Conservation (phyloP, 2,113 vertebrate species). For the Hyaena hyaena region DNA sequence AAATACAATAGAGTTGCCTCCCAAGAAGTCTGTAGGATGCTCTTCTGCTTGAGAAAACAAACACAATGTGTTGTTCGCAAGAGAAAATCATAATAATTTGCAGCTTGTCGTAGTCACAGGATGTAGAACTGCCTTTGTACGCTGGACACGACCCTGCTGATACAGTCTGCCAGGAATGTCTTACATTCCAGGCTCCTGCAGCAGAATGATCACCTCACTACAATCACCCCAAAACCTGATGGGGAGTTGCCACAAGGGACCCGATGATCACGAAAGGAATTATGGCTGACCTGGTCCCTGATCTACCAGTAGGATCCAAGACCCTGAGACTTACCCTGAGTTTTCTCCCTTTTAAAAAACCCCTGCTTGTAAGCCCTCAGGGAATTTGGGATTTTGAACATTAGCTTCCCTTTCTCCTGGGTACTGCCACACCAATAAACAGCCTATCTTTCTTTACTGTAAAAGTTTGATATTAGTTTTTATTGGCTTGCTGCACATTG, state of each 20-base stretch:
- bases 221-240: background rate
- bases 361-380: background rate
- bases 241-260: background rate
- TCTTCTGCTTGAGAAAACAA: background rate
- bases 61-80: background rate
- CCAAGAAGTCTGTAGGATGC: background rate
- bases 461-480: background rate
- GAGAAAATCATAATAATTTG: background rate
- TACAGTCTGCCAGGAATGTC: background rate
- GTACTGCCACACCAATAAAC: background rate
- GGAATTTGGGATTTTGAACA: background rate
- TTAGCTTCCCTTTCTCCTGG: background rate
- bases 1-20: background rate
- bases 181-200: background rate
- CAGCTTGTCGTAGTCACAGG: background rate
- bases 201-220: background rate
- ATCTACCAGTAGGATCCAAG: background rate
- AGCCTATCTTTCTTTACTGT: background rate
- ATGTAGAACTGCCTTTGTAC: background rate
- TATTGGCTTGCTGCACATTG: background rate
- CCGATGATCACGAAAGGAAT: background rate
- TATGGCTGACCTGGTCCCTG: background rate
- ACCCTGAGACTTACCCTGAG: background rate
- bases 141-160: background rate
- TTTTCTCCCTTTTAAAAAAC: background rate